phyloP scores from a whole-genome alignment of 2,888 invertebrate genomes.

The Caenorhabditis panamensis region DNA sequence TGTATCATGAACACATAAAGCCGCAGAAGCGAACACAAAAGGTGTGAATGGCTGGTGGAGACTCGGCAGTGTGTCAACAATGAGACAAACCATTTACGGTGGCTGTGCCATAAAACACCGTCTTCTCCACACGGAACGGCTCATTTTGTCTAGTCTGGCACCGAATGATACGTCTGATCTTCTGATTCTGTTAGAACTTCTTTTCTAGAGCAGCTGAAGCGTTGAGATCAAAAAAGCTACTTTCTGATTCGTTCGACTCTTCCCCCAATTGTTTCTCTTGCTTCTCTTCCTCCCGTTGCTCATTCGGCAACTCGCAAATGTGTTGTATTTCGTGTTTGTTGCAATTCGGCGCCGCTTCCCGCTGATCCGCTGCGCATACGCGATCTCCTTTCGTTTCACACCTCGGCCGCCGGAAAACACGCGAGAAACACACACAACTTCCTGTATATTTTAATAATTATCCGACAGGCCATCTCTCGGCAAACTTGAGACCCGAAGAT shows the following conservation, averaged over 20 bases:
- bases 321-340: conserved; percentile 57
- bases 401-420: conserved; percentile 33
- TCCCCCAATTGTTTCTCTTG: conserved; percentile 27
- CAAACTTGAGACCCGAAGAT: conserved; percentile 36
- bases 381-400: conserved; percentile 55
- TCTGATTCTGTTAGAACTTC: not conserved
- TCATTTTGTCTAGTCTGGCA: conserved; percentile 10
- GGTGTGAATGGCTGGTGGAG: conserved; percentile 43
- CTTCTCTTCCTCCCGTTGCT: conserved; percentile 25
- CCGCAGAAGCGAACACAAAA: conserved; percentile 51
- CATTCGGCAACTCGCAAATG: conserved; percentile 47
- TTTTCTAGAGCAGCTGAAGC: not conserved
- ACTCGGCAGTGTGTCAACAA: conserved; percentile 46
- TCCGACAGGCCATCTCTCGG: conserved; percentile 11
- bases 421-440: conserved; percentile 25
- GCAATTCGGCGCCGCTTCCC: conserved; percentile 19
- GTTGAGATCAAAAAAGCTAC: too few species aligned
- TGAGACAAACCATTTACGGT: conserved; percentile 52
- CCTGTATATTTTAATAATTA: conserved; percentile 46
- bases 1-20: conserved; percentile 56
- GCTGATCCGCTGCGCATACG: conserved; percentile 55
- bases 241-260: not conserved
- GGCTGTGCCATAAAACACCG: conserved; percentile 41
- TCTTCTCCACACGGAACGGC: conserved; percentile 13
- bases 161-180: not conserved